Percentiles rank a stretch among this genome's conserved stretches.
These are phyloP conservation scores for Pyrgus malvae DNA, from an alignment of 2,888 invertebrate genomes.

Conservation along the genomic window DNA sequence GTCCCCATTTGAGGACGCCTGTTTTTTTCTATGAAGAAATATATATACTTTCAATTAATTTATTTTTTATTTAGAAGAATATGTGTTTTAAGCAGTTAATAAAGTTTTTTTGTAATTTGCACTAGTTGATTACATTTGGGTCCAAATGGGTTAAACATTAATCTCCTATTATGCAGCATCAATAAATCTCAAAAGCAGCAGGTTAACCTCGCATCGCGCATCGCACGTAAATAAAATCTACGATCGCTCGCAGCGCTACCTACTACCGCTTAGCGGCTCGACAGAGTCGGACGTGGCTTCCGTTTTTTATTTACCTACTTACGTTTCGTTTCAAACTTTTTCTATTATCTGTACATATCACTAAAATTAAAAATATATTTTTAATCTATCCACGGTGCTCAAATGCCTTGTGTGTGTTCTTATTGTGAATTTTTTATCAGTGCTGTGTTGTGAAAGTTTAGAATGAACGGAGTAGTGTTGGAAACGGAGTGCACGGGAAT, in stretches of 20 bases:
- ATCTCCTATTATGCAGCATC: constrained; percentile 5
- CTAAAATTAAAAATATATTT: constrained; percentile 28
- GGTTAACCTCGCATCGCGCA: constrained; percentile 1
- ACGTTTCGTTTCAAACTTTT: constrained; percentile 35
- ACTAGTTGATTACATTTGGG: too few relatives aligned
- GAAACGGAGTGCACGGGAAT: constrained; percentile 47
- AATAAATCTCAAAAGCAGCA: not conserved
- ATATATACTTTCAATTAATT: too few relatives aligned
- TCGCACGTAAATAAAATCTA: constrained; percentile 19
- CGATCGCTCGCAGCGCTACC: constrained; percentile 37
- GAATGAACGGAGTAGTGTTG: constrained; percentile 53
- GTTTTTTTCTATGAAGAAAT: too few relatives aligned
- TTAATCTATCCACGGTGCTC: constrained; percentile 36
- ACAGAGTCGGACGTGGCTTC: constrained; percentile 40
- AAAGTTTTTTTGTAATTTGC: too few relatives aligned
- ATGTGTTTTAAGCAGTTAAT: too few relatives aligned
- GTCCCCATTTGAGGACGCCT: too few relatives aligned
- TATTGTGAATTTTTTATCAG: constrained; percentile 35
- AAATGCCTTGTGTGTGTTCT: constrained; percentile 37
- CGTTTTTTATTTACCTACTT: constrained; percentile 37
- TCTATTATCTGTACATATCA: constrained; percentile 23
- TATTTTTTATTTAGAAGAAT: too few relatives aligned
- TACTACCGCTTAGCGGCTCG: constrained; percentile 49
- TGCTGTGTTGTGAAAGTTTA: constrained; percentile 35
- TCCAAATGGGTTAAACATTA: too few relatives aligned